Evolutionary conservation across 2,797 vertebrate species (phyloP).

Genomic region (Pristis pectinata): DNA sequence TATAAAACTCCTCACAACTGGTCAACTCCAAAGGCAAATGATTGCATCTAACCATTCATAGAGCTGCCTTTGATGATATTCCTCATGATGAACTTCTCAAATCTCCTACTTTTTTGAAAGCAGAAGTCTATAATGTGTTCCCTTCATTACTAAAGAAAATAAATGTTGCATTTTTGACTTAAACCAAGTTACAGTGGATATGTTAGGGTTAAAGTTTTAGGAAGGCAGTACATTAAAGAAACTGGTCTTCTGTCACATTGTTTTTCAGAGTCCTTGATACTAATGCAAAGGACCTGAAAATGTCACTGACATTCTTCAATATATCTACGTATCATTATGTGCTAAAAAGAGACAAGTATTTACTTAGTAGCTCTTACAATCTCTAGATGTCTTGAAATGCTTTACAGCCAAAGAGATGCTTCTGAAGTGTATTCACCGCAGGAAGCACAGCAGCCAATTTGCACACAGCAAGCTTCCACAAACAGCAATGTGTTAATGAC

Average conservation of each 20-base stretch:
- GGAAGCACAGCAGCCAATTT: not conserved
- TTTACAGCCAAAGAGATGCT: not conserved
- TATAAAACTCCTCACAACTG: constrained; percentile 52
- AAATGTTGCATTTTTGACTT: not conserved
- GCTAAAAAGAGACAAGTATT: not conserved
- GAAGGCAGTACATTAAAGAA: not conserved
- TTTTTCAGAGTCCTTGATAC: not conserved
- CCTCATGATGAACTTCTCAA: constrained; percentile 49
- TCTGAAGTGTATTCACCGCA: not conserved
- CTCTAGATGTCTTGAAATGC: not conserved
- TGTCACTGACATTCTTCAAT: not conserved
- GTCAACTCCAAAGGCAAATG: constrained; percentile 49
- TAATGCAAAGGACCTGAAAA: not conserved
- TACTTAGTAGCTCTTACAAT: not conserved
- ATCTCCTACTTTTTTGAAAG: constrained; percentile 47
- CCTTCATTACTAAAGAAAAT: not conserved
- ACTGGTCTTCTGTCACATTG: not conserved
- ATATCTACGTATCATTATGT: not conserved
- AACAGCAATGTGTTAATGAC: not conserved
- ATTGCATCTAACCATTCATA: constrained; percentile 38
- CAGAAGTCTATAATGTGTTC: constrained; percentile 49
- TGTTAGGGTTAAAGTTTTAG: not conserved
- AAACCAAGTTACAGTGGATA: not conserved
- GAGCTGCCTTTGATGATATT: constrained; percentile 52
- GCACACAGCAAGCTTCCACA: not conserved